A percentile compares a stretch with the other conserved stretches of the same genome.
Conservation (phyloP, 2,888 invertebrate species). For the Lasiommata megera region DNA sequence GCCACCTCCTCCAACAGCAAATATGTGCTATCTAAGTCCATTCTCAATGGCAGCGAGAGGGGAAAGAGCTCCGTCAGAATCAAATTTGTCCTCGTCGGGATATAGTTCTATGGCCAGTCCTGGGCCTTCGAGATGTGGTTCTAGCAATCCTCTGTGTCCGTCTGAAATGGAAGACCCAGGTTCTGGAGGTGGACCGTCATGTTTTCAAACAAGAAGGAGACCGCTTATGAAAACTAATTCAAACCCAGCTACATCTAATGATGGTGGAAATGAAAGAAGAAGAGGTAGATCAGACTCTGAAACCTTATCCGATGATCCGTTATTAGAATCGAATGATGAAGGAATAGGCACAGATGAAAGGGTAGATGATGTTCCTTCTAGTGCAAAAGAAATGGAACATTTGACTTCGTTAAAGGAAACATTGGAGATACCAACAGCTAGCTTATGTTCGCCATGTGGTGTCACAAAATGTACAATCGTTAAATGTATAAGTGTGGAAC, state of each 20-base stretch:
- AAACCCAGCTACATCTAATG: constrained; percentile 66
- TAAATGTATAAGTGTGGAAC: constrained; percentile 80
- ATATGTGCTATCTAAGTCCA: constrained; percentile 89
- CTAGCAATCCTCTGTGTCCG: constrained; percentile 89
- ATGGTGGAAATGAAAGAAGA: constrained; percentile 73
- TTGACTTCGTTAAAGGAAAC: constrained; percentile 66
- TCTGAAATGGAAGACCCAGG: constrained; percentile 89
- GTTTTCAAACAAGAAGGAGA: constrained; percentile 81
- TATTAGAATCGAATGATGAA: constrained; percentile 88
- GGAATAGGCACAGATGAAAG: constrained; percentile 90
- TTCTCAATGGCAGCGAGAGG: constrained; percentile 87
- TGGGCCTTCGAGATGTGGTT: constrained; percentile 90
- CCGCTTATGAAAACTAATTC: constrained; percentile 83
- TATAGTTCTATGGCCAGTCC: constrained; percentile 94
- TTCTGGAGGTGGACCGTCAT: constrained; percentile 77
- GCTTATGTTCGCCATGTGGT: constrained; percentile 69
- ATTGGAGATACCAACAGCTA: constrained; percentile 69
- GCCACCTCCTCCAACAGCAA: constrained; percentile 74
- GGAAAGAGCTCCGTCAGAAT: constrained; percentile 90
- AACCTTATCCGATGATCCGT: constrained; percentile 86
- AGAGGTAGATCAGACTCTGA: constrained; percentile 87
- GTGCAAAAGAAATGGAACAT: constrained; percentile 83
- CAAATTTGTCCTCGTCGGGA: constrained; percentile 91
- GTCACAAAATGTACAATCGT: constrained; percentile 77
- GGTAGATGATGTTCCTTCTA: constrained; percentile 86